Conservation (phyloP, 2,888 invertebrate species). For the Drosophila affinis region DNA sequence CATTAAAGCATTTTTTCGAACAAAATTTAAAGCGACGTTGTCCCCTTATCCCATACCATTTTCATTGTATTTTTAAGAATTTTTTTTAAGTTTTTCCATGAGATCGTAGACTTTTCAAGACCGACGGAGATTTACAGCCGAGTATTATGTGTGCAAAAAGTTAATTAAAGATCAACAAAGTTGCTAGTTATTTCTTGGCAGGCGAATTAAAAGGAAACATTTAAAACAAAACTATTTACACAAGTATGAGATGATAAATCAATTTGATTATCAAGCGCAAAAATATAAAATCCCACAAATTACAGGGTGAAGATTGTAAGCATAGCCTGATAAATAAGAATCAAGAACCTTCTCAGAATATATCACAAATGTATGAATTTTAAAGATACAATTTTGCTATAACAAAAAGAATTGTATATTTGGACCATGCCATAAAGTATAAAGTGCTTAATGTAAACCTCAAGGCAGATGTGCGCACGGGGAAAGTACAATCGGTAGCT, state of each 20-base stretch:
- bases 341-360: background rate
- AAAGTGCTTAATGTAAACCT: background rate
- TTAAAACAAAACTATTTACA: background rate
- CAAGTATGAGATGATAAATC: background rate
- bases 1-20: constrained; percentile 28
- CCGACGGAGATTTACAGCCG: background rate
- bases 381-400: background rate
- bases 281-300: background rate
- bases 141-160: constrained; percentile 32
- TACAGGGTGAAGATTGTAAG: background rate
- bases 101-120: background rate
- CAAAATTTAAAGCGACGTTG: constrained; percentile 1
- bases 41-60: background rate
- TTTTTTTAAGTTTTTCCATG: background rate
- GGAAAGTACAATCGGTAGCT: background rate
- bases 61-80: constrained; percentile 12
- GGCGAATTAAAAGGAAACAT: background rate
- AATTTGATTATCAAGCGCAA: too few species aligned
- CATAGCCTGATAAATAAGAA: background rate
- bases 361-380: background rate
- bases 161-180: constrained; percentile 58
- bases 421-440: too few species aligned
- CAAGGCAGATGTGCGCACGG: background rate
- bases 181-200: background rate
- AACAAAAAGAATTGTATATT: too few species aligned